Evolutionary conservation across 1,140 invertebrate genomes (phyloP).

Genomic region (Anadara kagoshimensis): DNA sequence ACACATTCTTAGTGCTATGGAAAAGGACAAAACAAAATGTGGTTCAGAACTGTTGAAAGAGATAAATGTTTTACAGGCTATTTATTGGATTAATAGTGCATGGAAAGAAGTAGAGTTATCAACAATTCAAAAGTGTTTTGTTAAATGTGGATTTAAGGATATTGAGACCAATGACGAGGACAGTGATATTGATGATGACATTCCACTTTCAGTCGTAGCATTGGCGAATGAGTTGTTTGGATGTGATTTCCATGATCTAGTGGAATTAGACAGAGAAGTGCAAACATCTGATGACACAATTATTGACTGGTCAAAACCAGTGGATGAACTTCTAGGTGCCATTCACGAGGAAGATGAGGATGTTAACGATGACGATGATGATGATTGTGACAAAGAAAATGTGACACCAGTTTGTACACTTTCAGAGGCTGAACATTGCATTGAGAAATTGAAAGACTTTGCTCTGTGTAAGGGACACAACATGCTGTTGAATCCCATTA

Average conservation of each 20-base stretch:
- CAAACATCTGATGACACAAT: background rate
- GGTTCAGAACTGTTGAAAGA: constrained; percentile 32
- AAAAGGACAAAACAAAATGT: too few species aligned
- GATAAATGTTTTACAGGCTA: constrained; percentile 29
- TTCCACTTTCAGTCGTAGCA: background rate
- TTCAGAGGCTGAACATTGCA: background rate
- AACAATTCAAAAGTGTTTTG: constrained; percentile 35
- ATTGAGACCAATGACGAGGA: background rate
- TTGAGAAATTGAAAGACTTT: background rate
- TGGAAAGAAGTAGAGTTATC: constrained; percentile 32
- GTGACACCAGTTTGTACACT: background rate
- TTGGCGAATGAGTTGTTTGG: background rate
- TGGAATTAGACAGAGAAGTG: background rate
- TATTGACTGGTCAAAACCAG: background rate
- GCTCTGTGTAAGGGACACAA: too few species aligned
- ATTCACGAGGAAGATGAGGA: background rate
- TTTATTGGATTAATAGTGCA: constrained; percentile 27
- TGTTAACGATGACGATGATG: background rate
- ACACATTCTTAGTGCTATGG: too few species aligned
- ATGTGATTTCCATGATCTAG: background rate
- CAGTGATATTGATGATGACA: background rate
- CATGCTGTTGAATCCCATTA: too few species aligned
- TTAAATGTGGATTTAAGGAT: constrained; percentile 8
- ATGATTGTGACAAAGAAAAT: background rate
- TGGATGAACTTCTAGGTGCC: background rate